A percentile compares a stretch with the other conserved stretches of the same genome.
phyloP scores from a whole-genome alignment of 2,888 invertebrate genomes.

The Troides aeacus region DNA sequence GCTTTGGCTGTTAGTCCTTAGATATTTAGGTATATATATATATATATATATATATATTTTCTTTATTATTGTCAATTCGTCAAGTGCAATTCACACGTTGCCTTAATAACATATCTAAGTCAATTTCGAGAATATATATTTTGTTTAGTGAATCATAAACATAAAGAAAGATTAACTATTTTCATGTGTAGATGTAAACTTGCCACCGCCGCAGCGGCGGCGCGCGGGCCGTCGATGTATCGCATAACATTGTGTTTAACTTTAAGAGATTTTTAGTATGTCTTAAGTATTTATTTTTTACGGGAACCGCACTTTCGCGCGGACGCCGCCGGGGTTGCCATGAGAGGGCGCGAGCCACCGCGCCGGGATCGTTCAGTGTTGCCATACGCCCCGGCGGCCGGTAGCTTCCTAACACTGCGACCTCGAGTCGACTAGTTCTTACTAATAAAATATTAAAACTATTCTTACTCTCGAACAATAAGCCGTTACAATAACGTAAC shows the following conservation, averaged over 20 bases:
- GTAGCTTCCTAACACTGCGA: slow-evolving; percentile 69
- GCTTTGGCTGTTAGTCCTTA: slow-evolving; percentile 77
- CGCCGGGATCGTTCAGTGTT: slow-evolving; percentile 44
- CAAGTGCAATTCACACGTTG: slow-evolving; percentile 79
- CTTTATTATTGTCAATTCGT: slow-evolving; percentile 60
- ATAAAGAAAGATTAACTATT: slow-evolving; percentile 30
- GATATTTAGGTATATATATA: slow-evolving; percentile 54
- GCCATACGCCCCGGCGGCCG: slow-evolving; percentile 59
- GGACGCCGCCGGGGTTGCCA: slow-evolving; percentile 48
- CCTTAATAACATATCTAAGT: slow-evolving; percentile 81
- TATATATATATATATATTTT: slow-evolving; percentile 39
- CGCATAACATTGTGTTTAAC: slow-evolving; percentile 65
- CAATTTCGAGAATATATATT: slow-evolving; percentile 71
- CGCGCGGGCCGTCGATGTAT: slow-evolving; percentile 64
- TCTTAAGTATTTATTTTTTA: slow-evolving; percentile 75
- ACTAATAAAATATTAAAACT: slow-evolving; percentile 67
- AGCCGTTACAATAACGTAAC: slow-evolving; percentile 66
- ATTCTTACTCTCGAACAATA: slow-evolving; percentile 75
- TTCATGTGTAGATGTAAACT: slow-evolving; percentile 42
- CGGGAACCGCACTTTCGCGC: slow-evolving; percentile 56
- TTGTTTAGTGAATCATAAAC: slow-evolving; percentile 44
- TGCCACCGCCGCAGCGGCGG: slow-evolving; percentile 46
- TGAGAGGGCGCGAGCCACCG: slow-evolving; percentile 40
- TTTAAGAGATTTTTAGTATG: slow-evolving; percentile 67
- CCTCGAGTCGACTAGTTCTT: slow-evolving; percentile 64